Percentiles rank a stretch among this genome's conserved stretches.
phyloP scores from a whole-genome alignment of 2,113 vertebrate genomes.

The Malurus cyaneus region DNA sequence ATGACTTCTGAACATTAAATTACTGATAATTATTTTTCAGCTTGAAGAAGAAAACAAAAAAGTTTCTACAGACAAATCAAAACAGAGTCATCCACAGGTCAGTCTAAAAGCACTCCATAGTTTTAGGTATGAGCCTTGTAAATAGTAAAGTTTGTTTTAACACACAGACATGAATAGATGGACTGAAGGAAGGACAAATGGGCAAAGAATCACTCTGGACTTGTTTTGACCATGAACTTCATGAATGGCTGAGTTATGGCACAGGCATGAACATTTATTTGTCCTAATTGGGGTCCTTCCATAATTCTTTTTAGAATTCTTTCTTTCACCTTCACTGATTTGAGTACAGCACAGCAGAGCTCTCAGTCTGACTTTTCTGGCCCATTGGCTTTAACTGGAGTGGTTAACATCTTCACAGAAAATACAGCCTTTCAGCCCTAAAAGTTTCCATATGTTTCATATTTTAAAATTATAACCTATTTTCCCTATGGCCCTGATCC shows the following conservation, averaged over 20 bases:
- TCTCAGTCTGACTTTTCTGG: neutral
- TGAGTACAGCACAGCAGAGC: neutral
- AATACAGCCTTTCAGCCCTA: neutral
- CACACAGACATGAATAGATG: neutral
- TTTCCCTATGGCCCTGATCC: neutral
- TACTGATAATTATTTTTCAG: slow-evolving; percentile 26
- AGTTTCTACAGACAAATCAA: slow-evolving; percentile 52
- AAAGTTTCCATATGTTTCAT: neutral
- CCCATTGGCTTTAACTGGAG: neutral
- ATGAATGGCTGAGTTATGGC: neutral
- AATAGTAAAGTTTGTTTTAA: neutral
- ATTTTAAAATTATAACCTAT: neutral
- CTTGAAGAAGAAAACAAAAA: slow-evolving; percentile 59
- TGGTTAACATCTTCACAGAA: neutral
- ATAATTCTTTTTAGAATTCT: neutral
- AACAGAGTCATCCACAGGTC: slow-evolving; percentile 84
- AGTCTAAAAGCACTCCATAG: neutral
- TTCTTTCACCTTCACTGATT: neutral
- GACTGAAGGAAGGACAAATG: neutral
- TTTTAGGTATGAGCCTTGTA: neutral
- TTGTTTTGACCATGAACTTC: neutral
- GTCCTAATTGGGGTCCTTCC: neutral
- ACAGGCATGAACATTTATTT: neutral
- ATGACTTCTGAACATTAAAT: neutral
- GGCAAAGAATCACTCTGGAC: neutral